Base-by-base conservation (phyloP, 1,140 invertebrate genomes). In the Galleria mellonella region DNA sequence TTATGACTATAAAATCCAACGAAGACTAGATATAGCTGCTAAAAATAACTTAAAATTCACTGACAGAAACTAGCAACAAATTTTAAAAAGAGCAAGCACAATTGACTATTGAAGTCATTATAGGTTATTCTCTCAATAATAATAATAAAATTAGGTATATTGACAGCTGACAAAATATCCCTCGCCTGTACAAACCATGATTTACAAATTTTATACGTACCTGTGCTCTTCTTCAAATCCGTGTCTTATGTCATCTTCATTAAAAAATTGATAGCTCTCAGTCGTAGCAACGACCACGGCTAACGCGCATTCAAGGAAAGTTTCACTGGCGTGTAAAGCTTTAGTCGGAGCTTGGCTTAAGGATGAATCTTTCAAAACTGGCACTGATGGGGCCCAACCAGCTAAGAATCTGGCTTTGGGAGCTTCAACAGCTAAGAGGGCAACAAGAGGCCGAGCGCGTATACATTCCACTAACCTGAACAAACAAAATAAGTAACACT, bases 211-310 rank as follows among this genome's bases (percentile, higher is more conserved):
- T 23, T 23, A 23, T 23, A 23, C 2, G 6, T 23, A 83, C 81
- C 81, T 69, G 54, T 93, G 91, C 51, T 93, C 92, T 47, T 93
- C 91, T 59, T 94, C 93, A 62, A 94, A 92, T 6, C 93, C 93
- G 67, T 91, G 92, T 50, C 92, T 89, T 6, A 94, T 91, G 47
- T 94, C 93, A 37, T 92, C 89, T 37, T 91, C 91, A 76, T 88
- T 93, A 70, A 94, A 93, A 62, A 92, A 92, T 55, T 90, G 87
- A 62, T 92, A 93, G 61, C 92, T 92, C 75, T 94, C 93, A 1
- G 92, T 93, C 0, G 91, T 93, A 0, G 92, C 88, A 2, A 92
- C 90, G 2, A 92, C 91, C 0, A 94, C 74, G 43, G 93, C 89
- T 38, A 94, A 79, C 33, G 92, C 89, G 46, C 91, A 89, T 9